Base-by-base conservation (phyloP, 2,888 invertebrate species). In the Schrankia costaestrigalis region DNA sequence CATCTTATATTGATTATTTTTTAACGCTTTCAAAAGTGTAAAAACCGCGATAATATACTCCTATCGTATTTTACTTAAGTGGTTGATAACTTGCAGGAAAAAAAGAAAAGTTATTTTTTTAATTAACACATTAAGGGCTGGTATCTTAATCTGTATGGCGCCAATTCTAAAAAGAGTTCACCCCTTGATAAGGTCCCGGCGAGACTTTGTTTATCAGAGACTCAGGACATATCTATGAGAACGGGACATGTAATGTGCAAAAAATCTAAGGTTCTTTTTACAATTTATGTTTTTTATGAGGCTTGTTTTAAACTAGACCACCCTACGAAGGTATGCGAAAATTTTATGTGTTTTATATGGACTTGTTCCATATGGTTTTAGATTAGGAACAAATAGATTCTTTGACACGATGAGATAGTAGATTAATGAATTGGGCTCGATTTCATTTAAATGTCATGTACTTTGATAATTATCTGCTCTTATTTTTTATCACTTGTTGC, bases 141-240 rank as follows among this genome's bases (percentile, higher is more conserved):
- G 72, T 84, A 83, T 80, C 80, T 85, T 85, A 86, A 86, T 86
- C 86, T 84, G 69, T 60, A 52, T 73, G 86, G 86, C 86, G 86
- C 86, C 86, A 82, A 78, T 78, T 76, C 76, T 75, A 74, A 78
- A 79, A 78, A 76, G 81, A 71, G 67, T 71, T 73, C 65, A 70
- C 67, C 76, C 72, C 67, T 71, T 78, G 86, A 85, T 86, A 86
- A 82, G 66, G 73, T 61, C 68, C 60, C 70, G 78, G 74, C 74
- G 56, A 41, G 69, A n/a, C n/a, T n/a, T n/a, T n/a, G n/a, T 71
- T 82, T 85, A 84, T 86, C 83, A 75, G 70, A 66, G 67, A 71
- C 66, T 69, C 56, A 63, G 67, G 74, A 63, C 56, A 56, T 76
- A 67, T 71, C 73, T 74, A 69, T 64, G 31, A n/a, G 63, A 70